Base-by-base conservation (phyloP, 2,888 invertebrate species). In the Cephus spinipes region DNA sequence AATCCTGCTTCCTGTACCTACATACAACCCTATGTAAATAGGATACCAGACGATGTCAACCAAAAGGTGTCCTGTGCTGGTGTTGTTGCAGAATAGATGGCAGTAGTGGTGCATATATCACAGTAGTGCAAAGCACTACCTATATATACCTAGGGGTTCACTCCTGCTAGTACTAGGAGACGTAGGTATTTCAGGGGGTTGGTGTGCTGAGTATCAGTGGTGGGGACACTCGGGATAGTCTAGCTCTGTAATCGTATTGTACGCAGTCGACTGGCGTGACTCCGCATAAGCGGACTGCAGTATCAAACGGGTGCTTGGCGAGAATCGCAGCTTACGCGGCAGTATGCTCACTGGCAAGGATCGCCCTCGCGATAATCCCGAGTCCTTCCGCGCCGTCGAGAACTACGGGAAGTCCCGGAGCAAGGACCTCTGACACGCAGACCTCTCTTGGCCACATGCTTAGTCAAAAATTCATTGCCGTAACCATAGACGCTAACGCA, bases 201-300 rank as follows among this genome's bases (percentile, higher is more conserved):
- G 55, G 55, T 23, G 35, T 35, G 23, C 23, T 6, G 31, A 71
- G 71, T 1, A 31, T 12, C 32, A 31, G 71, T 31, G 31, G 71
- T 31, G 71, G 32, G 71, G 71, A 71, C 33, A 31, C 32, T 73
- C 74, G 33, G 82, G 87, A 85, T 89, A 88, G 85, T 87, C 87
- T 81, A 83, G 84, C 83, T 83, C 87, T 86, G 88, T 88, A 89
- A 88, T 88, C 89, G 87, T 83, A 85, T 89, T 87, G 89, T 87
- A 88, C 88, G 88, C 90, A 91, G 91, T 91, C 87, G 89, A 89
- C 88, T 86, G 87, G 86, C 88, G 90, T 86, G 87, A 84, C 87
- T 89, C 88, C 83, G 85, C 85, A 84, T 84, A 85, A 84, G 83
- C 87, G 88, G 87, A 85, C 86, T 87, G 86, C 82, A 82, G 35